These are phyloP conservation scores for Julus scandinavius DNA, from an alignment of 2,888 invertebrate genomes.

Conservation along the genomic window DNA sequence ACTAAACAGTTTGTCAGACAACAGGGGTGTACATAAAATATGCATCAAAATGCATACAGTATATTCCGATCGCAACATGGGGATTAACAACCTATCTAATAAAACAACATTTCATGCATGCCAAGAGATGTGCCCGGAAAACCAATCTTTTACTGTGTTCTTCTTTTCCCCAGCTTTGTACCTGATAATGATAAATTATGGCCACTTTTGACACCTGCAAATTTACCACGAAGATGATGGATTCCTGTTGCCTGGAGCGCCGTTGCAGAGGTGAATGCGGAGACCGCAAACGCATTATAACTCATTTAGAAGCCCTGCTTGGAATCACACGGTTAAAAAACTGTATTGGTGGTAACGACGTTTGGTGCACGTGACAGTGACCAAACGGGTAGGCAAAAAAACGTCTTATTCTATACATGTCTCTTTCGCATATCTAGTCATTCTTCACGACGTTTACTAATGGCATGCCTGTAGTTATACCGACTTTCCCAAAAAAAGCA, in stretches of 20 bases:
- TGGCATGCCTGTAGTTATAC: too few relatives aligned
- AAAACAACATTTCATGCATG: background rate
- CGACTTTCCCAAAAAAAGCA: too few relatives aligned
- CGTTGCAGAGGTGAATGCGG: slow-evolving; percentile 22
- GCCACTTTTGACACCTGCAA: slow-evolving; percentile 36
- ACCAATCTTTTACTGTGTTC: background rate
- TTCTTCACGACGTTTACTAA: too few relatives aligned
- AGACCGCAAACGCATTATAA: slow-evolving; percentile 10
- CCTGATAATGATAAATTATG: slow-evolving; percentile 26
- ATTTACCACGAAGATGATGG: slow-evolving; percentile 29
- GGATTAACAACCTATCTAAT: background rate
- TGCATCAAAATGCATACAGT: background rate
- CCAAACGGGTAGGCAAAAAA: background rate
- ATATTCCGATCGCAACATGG: background rate
- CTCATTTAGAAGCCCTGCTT: background rate
- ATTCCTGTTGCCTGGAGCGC: background rate
- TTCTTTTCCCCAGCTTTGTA: background rate
- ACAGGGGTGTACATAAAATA: background rate
- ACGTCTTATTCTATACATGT: too few relatives aligned
- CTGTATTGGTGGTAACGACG: slow-evolving; percentile 1
- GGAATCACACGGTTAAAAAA: background rate
- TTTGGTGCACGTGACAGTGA: background rate
- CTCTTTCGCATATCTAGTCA: too few relatives aligned
- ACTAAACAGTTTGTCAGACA: background rate
- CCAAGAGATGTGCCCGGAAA: background rate